Evolutionary conservation across 2,797 vertebrate genomes (phyloP), one percentile per base, ranked within the genome.

Genomic region (Heliangelus exortis): DNA sequence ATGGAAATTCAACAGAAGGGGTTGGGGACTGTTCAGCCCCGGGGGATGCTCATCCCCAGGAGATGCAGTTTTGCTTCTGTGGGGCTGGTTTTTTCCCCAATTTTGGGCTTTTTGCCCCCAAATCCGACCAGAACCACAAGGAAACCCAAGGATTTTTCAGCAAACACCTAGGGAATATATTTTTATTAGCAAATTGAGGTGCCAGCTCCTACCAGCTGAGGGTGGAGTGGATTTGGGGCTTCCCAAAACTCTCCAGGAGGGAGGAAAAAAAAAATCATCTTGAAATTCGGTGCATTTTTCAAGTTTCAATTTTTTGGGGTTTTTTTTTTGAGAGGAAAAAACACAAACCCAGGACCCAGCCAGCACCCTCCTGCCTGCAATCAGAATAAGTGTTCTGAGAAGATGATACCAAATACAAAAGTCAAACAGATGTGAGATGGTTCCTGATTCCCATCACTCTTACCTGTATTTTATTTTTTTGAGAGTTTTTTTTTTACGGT

Each of bases 391-490:
- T 36, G 72, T 45, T 76, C 90, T 63, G 74, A 21, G 13, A 72
- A 69, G 91, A 14, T 12, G 14, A 83, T 51, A 48, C 92, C 95
- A 93, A 94, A 92, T 68, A 85, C 5, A 41, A 7, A 31, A 8
- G 53, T 94, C 76, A 53, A 29, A 55, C 31, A 87, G 76, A 93
- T 23, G 92, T 47, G 48, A n/a, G 31, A 39, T 41, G 95, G 91
- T 96, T 53, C 84, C 97, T 94, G 96, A 97, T 97, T 97, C 97
- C 97, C 75, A 18, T 74, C 97, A 79, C 96, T 98, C 97, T 94
- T 93, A 95, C 5, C 91, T 89, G 92, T 95, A 95, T 94, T 96
- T 97, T 80, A 78, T 94, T 84, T 95, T 90, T 95, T 81, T 96
- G 94, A 95, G 95, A 85, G 39, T 41, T 41, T 41, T 14, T 20